These are phyloP conservation scores for Pseudorhiza aurosa DNA, from an alignment of 30 jellyfish, hydroid and myxozoan species.

Conservation along the genomic window DNA sequence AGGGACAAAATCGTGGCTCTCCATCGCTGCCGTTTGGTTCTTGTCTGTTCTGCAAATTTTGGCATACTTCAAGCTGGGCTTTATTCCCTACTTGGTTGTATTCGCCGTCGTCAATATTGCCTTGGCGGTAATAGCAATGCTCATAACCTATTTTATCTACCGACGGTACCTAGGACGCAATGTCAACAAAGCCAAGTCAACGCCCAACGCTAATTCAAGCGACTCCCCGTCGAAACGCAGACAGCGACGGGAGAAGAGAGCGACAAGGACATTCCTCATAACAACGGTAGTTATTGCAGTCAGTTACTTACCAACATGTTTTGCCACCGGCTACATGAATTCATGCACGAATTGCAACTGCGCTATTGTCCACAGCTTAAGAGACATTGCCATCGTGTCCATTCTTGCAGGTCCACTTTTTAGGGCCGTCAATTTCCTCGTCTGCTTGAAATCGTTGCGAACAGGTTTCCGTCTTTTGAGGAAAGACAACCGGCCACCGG, in stretches of 20 bases:
- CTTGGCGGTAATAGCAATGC: constrained; percentile 45
- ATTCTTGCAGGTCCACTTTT: constrained; percentile 61
- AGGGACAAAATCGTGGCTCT: constrained; percentile 45
- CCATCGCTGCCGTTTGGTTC: constrained; percentile 35
- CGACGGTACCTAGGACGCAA: constrained; percentile 40
- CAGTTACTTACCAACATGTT: constrained; percentile 61
- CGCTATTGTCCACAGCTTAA: constrained; percentile 58
- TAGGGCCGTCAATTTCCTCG: constrained; percentile 63
- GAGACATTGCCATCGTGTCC: constrained; percentile 69
- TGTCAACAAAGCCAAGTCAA: neutral
- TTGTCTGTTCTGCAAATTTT: constrained; percentile 23
- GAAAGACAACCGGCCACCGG: constrained; percentile 4
- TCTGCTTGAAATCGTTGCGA: constrained; percentile 48
- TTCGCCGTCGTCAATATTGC: constrained; percentile 59
- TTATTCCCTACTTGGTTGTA: constrained; percentile 49
- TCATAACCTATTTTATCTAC: constrained; percentile 22
- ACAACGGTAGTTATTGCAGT: constrained; percentile 39
- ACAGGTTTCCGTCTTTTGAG: constrained; percentile 13
- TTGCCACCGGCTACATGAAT: constrained; percentile 65
- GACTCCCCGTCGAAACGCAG: constrained; percentile 54
- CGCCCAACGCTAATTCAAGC: constrained; percentile 1
- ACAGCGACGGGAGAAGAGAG: constrained; percentile 53
- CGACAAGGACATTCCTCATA: constrained; percentile 62
- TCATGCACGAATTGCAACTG: constrained; percentile 63
- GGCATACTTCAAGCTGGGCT: constrained; percentile 61